Base-by-base conservation (phyloP, 2,113 vertebrate species). In the Antechinus flavipes region DNA sequence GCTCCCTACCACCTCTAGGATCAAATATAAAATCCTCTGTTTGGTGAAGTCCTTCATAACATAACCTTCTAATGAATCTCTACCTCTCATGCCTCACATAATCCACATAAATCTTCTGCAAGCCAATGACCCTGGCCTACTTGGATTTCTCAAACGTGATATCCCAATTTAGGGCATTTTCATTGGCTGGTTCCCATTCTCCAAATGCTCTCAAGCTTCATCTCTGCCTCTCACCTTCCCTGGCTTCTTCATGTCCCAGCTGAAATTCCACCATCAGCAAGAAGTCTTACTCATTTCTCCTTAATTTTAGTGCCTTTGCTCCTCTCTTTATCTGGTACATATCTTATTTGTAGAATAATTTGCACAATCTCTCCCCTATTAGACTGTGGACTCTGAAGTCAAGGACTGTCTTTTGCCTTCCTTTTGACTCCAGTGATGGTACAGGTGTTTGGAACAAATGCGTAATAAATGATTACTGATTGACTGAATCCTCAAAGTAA, bases 371-470 rank as follows among this genome's bases (percentile, higher is more conserved):
- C 27, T 35, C 3, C 27, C 9, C 27, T 61, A 61, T 61, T 26
- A 10, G 8, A 61, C 2, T 76, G 35, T n/a, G 35, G 42, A 6
- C 27, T 76, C 35, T 42, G 6, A n/a, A 3, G 22, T n/a, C 6
- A 8, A 5, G 68, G 68, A n/a, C 19, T 76, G 14, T n/a, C 68
- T 76, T 76, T 76, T 76, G 5, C 14, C 61, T 22, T 76, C 14
- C 19, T n/a, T n/a, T 16, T 16, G 0, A 42, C 5, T 7, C 19
- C 16, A n/a, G 4, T 8, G 16, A n/a, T 76, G 16, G 12, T 1
- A n/a, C 4, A n/a, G 30, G 35, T 76, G 30, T 76, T 19, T n/a
- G 35, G 35, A 35, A 76, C 35, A 22, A n/a, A 4, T 22, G 16
- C 7, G 19, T 42, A 22, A 76, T n/a, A 19, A 76, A 42, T n/a